These are phyloP conservation scores for Pachymerium ferrugineum DNA, from an alignment of 2,888 invertebrate genomes.

Conservation along the genomic window DNA sequence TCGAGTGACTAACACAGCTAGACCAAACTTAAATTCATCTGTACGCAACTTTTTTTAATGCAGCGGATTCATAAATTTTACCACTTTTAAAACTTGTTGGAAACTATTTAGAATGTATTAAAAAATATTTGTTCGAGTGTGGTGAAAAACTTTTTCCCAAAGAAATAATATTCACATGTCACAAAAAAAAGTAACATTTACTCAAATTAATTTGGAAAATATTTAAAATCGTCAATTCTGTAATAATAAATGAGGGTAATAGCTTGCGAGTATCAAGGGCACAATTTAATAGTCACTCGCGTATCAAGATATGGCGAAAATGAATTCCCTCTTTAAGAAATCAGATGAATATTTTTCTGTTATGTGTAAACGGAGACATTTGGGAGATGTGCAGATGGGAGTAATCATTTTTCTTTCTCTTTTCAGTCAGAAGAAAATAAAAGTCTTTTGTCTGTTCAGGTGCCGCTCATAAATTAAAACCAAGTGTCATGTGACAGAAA, in stretches of 20 bases:
- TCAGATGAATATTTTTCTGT: not conserved
- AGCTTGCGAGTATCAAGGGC: not conserved
- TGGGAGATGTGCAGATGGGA: slow-evolving; percentile 13
- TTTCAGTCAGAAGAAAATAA: slow-evolving; percentile 1
- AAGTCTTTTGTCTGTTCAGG: slow-evolving; percentile 6
- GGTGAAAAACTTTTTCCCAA: too few relatives aligned
- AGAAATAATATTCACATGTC: too few relatives aligned
- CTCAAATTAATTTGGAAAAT: not conserved
- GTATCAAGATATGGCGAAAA: not conserved
- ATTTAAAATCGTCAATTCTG: not conserved
- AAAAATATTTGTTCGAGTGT: too few relatives aligned
- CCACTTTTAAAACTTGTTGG: too few relatives aligned
- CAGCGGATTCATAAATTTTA: too few relatives aligned
- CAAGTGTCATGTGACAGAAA: not conserved
- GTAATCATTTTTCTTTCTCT: slow-evolving; percentile 8
- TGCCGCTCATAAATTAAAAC: not conserved
- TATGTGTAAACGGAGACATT: not conserved
- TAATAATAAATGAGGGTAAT: not conserved
- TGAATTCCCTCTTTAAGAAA: not conserved
- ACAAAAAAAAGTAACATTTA: too few relatives aligned
- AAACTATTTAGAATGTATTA: too few relatives aligned
- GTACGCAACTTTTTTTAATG: too few relatives aligned
- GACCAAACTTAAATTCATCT: too few relatives aligned
- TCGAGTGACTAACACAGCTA: too few relatives aligned
- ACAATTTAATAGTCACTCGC: not conserved